phyloP scores from a whole-genome alignment of 2,888 invertebrate genomes.

The Cyrtodaria siliqua region DNA sequence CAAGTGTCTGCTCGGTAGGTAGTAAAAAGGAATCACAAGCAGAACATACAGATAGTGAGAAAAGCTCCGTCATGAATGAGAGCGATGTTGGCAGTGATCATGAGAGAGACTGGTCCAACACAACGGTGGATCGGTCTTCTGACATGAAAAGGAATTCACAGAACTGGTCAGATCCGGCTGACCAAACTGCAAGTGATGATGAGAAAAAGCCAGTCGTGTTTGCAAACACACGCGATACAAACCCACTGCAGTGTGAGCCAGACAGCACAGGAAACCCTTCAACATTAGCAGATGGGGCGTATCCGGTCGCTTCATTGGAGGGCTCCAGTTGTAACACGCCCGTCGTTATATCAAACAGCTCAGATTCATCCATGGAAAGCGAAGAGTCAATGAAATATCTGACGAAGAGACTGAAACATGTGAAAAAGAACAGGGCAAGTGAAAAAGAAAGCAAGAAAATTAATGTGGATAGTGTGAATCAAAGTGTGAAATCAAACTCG shows the following conservation, averaged over 20 bases:
- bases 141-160: background rate
- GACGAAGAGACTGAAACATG: slow-evolving; percentile 26
- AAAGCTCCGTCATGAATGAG: background rate
- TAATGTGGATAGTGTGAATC: background rate
- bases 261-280: slow-evolving; percentile 32
- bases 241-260: slow-evolving; percentile 27
- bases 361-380: slow-evolving; percentile 17
- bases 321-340: background rate
- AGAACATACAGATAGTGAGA: no score
- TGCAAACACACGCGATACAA: background rate
- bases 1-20: background rate
- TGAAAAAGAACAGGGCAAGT: slow-evolving; percentile 2
- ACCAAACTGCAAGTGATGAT: no score
- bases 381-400: slow-evolving; percentile 43
- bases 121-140: background rate
- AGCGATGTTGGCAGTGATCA: background rate
- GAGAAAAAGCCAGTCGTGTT: no score
- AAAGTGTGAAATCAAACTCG: background rate
- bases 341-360: background rate
- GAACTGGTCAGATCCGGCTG: no score
- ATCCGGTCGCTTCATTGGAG: no score
- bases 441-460: background rate
- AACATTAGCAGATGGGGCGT: background rate
- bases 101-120: slow-evolving; percentile 11
- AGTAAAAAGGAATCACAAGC: no score